Evolutionary conservation across 2,797 vertebrate species (phyloP).

Genomic region (Gila robusta): DNA sequence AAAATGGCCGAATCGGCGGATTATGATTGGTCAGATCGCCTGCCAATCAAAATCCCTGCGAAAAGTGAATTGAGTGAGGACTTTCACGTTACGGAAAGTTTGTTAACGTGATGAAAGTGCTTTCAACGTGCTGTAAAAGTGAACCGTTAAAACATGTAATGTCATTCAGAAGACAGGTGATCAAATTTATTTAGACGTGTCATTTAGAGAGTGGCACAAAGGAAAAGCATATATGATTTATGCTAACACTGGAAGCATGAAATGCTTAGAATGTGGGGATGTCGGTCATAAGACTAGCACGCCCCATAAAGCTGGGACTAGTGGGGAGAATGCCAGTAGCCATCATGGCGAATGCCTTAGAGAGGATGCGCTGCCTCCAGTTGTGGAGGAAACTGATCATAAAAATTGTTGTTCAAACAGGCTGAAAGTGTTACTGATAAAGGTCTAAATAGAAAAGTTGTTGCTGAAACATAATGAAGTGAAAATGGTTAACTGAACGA

Average conservation of each 20-base stretch:
- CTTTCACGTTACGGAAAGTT: neutral
- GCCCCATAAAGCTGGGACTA: neutral
- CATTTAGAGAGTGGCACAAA: too few relatives aligned
- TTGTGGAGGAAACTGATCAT: neutral
- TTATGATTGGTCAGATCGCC: too few relatives aligned
- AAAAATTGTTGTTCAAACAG: neutral
- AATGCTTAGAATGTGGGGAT: neutral
- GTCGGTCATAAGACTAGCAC: neutral
- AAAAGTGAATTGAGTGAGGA: neutral
- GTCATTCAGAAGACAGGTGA: too few relatives aligned
- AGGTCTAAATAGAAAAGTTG: neutral
- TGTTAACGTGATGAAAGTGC: neutral
- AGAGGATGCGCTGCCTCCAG: neutral
- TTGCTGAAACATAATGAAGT: neutral
- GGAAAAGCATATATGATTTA: too few relatives aligned
- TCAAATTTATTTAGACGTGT: too few relatives aligned
- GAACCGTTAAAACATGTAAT: neutral
- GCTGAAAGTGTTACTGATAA: neutral
- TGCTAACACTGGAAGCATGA: neutral
- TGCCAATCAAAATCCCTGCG: too few relatives aligned
- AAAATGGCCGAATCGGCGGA: too few relatives aligned
- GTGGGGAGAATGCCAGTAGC: neutral
- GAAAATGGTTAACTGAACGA: neutral
- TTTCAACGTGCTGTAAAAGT: neutral
- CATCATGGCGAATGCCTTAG: neutral